A percentile compares a stretch with the other conserved stretches of the same genome.
phyloP scores from a whole-genome alignment of 2,888 invertebrate species.

The Hirtodrosophila alboralis region DNA sequence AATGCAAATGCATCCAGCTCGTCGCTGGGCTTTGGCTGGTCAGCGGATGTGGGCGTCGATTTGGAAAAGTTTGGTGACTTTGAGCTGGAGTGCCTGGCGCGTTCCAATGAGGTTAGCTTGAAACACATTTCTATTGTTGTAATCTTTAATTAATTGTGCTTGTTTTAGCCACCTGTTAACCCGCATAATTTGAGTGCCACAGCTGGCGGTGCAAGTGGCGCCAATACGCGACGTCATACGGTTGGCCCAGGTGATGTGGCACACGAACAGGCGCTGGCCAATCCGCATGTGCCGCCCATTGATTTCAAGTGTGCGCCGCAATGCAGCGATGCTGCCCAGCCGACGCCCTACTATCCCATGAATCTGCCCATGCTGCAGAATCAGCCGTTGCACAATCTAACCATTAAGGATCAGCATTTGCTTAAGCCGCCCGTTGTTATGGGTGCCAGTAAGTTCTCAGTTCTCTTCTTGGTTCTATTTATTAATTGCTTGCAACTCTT shows the following conservation, averaged over 20 bases:
- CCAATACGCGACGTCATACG: conserved; percentile 92
- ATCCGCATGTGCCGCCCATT: conserved; percentile 82
- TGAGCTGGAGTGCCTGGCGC: conserved; percentile 81
- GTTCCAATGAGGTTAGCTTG: conserved; percentile 75
- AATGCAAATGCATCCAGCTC: conserved; percentile 74
- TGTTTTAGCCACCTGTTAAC: conserved; percentile 59
- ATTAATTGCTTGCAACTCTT: not conserved
- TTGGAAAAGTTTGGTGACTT: conserved; percentile 83
- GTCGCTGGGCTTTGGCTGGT: conserved; percentile 78
- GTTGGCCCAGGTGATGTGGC: conserved; percentile 96
- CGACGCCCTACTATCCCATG: conserved; percentile 89
- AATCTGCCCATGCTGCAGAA: conserved; percentile 93
- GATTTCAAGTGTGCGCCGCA: conserved; percentile 82
- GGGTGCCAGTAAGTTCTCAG: conserved; percentile 88
- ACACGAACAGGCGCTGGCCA: conserved; percentile 89
- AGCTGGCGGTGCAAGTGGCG: conserved; percentile 64
- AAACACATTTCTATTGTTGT: too few species aligned
- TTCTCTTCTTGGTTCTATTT: not conserved
- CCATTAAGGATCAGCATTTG: conserved; percentile 96
- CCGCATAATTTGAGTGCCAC: conserved; percentile 76
- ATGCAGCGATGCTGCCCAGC: conserved; percentile 58
- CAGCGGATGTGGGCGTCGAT: conserved; percentile 81
- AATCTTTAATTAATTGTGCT: too few species aligned
- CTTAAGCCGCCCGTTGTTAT: conserved; percentile 96
- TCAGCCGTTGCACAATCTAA: conserved; percentile 92